These are phyloP conservation scores for Lasioglossum vierecki DNA, from an alignment of 2,888 invertebrate genomes.

Conservation along the genomic window DNA sequence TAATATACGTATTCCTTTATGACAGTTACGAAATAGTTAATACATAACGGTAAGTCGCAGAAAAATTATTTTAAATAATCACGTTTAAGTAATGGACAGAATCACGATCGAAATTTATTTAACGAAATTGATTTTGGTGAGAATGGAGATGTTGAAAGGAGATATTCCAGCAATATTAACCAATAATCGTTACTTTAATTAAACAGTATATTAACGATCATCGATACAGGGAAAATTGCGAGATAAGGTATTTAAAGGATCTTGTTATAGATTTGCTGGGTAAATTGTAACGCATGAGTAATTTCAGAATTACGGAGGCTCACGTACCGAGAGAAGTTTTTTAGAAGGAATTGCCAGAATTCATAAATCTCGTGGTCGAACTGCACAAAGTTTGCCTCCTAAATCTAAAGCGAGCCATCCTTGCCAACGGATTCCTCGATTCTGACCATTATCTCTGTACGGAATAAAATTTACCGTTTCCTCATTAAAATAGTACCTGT, in stretches of 20 bases:
- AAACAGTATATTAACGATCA: background rate
- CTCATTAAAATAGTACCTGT: background rate
- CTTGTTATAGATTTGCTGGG: conserved; percentile 8
- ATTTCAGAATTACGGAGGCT: conserved; percentile 18
- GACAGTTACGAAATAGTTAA: background rate
- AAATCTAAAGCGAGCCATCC: conserved; percentile 30
- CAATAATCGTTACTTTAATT: background rate
- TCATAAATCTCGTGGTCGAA: conserved; percentile 46
- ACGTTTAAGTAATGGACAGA: background rate
- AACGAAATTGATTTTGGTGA: background rate
- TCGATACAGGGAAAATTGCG: background rate
- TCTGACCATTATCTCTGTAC: background rate
- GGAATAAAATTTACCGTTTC: background rate
- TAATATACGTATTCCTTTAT: too few species aligned
- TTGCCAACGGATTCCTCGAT: conserved; percentile 5
- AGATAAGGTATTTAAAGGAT: conserved; percentile 20
- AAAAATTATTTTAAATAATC: background rate
- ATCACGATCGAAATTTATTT: background rate
- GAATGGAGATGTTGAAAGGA: background rate
- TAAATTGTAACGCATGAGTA: conserved; percentile 42
- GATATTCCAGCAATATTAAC: background rate
- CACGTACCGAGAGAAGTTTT: conserved; percentile 4
- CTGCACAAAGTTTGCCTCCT: conserved; percentile 31
- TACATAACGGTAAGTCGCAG: too few species aligned
- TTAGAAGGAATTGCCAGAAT: conserved; percentile 35